These are phyloP conservation scores for Macrochelys suwanniensis DNA, from an alignment of 2,797 vertebrate species.

Conservation along the genomic window DNA sequence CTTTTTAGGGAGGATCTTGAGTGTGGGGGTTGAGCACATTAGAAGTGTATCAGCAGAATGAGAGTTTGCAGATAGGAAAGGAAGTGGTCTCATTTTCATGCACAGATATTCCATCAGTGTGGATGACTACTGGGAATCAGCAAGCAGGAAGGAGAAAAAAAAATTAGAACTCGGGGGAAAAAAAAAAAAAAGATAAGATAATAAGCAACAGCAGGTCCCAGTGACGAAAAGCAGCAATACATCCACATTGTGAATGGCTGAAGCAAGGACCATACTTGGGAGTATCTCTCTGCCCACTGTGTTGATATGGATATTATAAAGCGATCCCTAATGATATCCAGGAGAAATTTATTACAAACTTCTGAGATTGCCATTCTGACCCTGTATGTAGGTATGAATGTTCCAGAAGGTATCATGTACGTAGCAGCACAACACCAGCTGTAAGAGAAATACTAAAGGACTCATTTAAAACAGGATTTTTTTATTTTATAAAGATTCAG, in stretches of 20 bases:
- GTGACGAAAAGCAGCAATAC: not conserved
- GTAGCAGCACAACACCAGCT: not conserved
- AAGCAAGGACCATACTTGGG: not conserved
- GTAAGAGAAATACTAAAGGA: not conserved
- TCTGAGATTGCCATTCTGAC: not conserved
- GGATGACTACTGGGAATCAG: not conserved
- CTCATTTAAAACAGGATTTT: not conserved
- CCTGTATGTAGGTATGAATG: not conserved
- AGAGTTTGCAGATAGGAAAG: not conserved
- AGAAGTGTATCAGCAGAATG: not conserved
- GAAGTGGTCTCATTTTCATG: not conserved
- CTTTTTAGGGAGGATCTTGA: not conserved
- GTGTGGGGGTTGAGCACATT: not conserved
- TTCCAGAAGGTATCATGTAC: not conserved
- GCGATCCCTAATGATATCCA: not conserved
- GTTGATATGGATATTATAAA: not conserved
- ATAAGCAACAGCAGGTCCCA: not conserved
- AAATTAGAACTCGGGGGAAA: not conserved
- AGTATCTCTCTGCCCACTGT: not conserved
- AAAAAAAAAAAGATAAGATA: not conserved
- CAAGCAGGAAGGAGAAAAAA: not conserved
- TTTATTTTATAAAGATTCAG: not conserved
- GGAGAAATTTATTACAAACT: not conserved
- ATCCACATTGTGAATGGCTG: too few relatives aligned
- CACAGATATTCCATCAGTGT: not conserved